Percentiles rank a stretch among this genome's conserved stretches.
Conservation (phyloP, 2,797 vertebrate species). For the Neopelma chrysocephalum region DNA sequence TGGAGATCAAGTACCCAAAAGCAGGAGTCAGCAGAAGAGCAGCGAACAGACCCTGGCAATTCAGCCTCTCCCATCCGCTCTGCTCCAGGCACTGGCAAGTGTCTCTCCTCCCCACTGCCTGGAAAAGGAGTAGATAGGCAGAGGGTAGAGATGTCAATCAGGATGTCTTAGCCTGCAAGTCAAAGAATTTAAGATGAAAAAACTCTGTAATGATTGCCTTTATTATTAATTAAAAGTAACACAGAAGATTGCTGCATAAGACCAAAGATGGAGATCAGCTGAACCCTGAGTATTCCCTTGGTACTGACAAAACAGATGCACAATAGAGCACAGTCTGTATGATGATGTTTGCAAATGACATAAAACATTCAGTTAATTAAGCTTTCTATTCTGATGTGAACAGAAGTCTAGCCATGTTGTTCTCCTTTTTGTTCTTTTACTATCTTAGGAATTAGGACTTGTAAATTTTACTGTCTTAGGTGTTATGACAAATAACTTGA, state of each 20-base stretch:
- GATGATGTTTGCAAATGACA: slow-evolving; percentile 28
- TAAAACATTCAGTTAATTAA: slow-evolving; percentile 39
- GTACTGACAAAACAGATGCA: not conserved
- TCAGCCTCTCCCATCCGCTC: not conserved
- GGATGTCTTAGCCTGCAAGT: not conserved
- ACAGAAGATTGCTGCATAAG: not conserved
- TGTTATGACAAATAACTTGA: not conserved
- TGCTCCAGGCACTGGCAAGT: not conserved
- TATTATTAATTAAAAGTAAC: slow-evolving; percentile 16
- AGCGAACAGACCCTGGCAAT: not conserved
- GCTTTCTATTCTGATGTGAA: not conserved
- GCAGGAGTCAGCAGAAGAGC: not conserved
- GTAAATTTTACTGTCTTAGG: not conserved
- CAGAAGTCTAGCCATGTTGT: not conserved
- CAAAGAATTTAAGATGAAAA: not conserved
- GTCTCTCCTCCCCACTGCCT: not conserved
- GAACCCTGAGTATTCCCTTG: not conserved
- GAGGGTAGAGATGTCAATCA: not conserved
- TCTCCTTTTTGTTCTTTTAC: not conserved
- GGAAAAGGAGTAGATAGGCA: not conserved
- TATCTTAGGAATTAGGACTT: not conserved
- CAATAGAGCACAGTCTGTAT: not conserved
- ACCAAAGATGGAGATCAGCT: not conserved
- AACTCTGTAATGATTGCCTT: not conserved
- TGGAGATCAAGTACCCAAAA: not conserved